These are phyloP conservation scores for Hippocampus guttulatus DNA, from an alignment of 2,113 vertebrate species.

Conservation along the genomic window DNA sequence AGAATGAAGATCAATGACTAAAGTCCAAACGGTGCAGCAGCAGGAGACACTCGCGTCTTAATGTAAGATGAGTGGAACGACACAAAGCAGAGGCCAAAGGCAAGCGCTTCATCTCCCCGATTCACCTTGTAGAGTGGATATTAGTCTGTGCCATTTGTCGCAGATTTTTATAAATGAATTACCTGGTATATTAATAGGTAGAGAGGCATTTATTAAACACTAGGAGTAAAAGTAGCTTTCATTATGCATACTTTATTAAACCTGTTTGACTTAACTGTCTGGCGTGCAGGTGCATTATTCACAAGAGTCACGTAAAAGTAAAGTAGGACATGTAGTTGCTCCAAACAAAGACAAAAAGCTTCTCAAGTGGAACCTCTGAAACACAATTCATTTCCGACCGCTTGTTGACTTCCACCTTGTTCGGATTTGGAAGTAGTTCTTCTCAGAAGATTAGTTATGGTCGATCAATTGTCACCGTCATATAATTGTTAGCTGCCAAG, in stretches of 20 bases:
- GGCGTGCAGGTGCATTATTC: conserved; percentile 37
- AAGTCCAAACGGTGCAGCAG: conserved; percentile 55
- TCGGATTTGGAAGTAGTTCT: neutral
- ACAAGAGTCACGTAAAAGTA: conserved; percentile 27
- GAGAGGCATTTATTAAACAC: conserved; percentile 69
- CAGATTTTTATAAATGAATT: conserved; percentile 71
- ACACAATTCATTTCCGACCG: neutral
- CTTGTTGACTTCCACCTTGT: neutral
- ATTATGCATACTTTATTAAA: conserved; percentile 71
- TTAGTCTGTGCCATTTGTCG: conserved; percentile 62
- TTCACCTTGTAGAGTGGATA: conserved; percentile 65
- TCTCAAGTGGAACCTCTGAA: neutral
- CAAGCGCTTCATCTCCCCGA: conserved; percentile 63
- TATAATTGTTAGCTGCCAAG: no score
- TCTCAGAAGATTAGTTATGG: neutral
- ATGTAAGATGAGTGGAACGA: conserved; percentile 63
- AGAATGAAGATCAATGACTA: conserved; percentile 72
- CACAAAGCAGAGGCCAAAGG: conserved; percentile 64
- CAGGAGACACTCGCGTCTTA: conserved; percentile 46
- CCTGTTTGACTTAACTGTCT: conserved; percentile 60
- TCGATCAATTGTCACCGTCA: no score
- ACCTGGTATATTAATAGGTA: conserved; percentile 66
- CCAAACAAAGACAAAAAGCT: neutral
- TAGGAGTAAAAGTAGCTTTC: conserved; percentile 72
- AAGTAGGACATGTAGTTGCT: neutral